Percentiles rank a stretch among this genome's conserved stretches.
Conservation (phyloP, 2,113 vertebrate species). For the Psittacus erithacus region DNA sequence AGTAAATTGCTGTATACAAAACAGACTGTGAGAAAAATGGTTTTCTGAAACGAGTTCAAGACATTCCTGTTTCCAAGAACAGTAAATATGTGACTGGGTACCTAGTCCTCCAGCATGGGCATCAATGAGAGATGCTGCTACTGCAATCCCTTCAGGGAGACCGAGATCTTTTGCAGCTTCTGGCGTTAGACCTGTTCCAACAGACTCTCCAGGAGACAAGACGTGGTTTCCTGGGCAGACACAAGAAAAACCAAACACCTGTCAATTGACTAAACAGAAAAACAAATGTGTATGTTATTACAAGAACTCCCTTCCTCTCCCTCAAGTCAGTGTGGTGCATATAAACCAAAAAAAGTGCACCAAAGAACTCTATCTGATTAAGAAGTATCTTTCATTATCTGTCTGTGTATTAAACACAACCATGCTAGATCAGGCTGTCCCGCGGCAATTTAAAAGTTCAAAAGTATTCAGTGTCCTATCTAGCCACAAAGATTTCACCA, state of each 20-base stretch:
- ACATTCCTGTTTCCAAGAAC: not conserved
- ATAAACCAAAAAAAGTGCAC: not conserved
- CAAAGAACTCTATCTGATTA: slow-evolving; percentile 19
- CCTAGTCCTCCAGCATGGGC: slow-evolving; percentile 97
- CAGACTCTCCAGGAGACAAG: slow-evolving; percentile 83
- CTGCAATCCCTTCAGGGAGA: slow-evolving; percentile 83
- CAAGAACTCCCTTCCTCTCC: not conserved
- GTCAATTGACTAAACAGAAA: slow-evolving; percentile 64
- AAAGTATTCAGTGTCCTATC: slow-evolving; percentile 5
- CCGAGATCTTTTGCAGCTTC: slow-evolving; percentile 85
- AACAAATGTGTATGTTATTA: slow-evolving; percentile 3
- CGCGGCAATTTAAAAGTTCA: not conserved
- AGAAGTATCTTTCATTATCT: not conserved
- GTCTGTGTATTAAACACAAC: not conserved
- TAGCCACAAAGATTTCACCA: slow-evolving; percentile 14
- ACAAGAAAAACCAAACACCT: slow-evolving; percentile 66
- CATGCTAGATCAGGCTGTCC: not conserved
- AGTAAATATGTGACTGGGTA: slow-evolving; percentile 57
- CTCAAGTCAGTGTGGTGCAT: not conserved
- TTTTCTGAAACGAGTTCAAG: not conserved
- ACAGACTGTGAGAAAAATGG: not conserved
- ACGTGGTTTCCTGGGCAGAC: slow-evolving; percentile 83
- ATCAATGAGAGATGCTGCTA: slow-evolving; percentile 92
- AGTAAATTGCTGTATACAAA: not conserved
- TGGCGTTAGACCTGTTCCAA: slow-evolving; percentile 84